phyloP scores from a whole-genome alignment of 2,113 vertebrate genomes.

The Zingel zingel region DNA sequence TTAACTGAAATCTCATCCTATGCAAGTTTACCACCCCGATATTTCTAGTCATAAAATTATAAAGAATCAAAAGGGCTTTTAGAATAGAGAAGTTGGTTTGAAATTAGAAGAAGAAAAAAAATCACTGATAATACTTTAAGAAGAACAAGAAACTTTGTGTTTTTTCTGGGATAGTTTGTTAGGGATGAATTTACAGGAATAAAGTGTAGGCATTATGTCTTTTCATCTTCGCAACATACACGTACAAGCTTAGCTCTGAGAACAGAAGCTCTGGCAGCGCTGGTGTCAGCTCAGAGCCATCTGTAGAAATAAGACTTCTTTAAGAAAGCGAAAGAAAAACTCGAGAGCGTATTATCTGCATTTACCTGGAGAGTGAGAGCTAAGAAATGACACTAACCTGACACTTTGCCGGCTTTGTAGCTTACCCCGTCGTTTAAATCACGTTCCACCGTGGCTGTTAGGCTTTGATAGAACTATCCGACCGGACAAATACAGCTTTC shows the following conservation, averaged over 20 bases:
- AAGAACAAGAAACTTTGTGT: constrained; percentile 42
- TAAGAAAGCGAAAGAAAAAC: constrained; percentile 64
- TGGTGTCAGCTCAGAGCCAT: constrained; percentile 65
- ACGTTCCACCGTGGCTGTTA: constrained; percentile 55
- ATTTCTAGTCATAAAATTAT: constrained; percentile 28
- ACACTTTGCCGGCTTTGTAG: constrained; percentile 64
- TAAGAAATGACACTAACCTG: constrained; percentile 74
- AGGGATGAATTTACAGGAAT: constrained; percentile 65
- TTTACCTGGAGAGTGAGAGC: constrained; percentile 78
- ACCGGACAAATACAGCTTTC: constrained; percentile 76
- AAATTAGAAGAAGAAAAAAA: neutral
- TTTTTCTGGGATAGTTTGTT: constrained; percentile 34
- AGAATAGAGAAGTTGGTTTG: neutral
- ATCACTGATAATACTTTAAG: constrained; percentile 31
- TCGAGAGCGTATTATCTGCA: constrained; percentile 68
- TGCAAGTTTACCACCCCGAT: constrained; percentile 15
- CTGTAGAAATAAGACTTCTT: constrained; percentile 68
- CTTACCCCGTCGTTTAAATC: constrained; percentile 70
- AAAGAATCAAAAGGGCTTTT: constrained; percentile 1
- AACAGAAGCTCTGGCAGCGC: constrained; percentile 63
- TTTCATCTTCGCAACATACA: constrained; percentile 71
- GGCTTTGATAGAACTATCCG: constrained; percentile 75
- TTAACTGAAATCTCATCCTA: constrained; percentile 51
- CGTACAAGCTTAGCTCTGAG: constrained; percentile 63
- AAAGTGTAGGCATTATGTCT: constrained; percentile 59